Percentiles rank a stretch among this genome's conserved stretches.
Evolutionary conservation across 2,888 invertebrate genomes (phyloP).

Genomic region (Acheta domesticus): DNA sequence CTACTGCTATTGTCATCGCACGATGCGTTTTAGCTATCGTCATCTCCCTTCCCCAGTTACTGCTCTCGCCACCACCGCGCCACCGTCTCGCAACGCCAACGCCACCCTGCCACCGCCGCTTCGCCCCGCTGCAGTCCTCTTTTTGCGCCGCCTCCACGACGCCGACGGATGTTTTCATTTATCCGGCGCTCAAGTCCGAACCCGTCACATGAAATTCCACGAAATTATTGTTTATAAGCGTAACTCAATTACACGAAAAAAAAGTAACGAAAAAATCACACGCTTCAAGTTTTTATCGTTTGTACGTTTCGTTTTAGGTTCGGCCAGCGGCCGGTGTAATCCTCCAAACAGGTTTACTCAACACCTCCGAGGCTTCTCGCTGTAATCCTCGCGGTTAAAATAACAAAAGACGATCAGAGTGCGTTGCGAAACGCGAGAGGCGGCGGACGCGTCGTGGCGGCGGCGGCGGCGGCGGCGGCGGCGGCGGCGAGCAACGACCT

Average conservation of each 20-base stretch:
- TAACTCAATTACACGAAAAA: neutral
- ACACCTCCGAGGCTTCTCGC: neutral
- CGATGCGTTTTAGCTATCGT: too few species aligned
- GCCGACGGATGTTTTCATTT: slow-evolving; percentile 7
- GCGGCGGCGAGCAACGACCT: neutral
- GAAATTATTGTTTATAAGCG: slow-evolving; percentile 18
- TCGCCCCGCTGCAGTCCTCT: too few species aligned
- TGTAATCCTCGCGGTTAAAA: neutral
- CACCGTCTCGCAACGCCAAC: too few species aligned
- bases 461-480: too few species aligned
- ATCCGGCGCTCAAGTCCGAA: neutral
- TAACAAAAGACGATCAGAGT: slow-evolving; percentile 18
- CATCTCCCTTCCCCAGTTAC: too few species aligned
- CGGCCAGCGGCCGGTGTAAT: neutral
- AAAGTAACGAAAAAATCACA: neutral
- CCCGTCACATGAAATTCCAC: slow-evolving; percentile 9
- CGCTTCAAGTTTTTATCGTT: slow-evolving; percentile 9
- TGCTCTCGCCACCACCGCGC: too few species aligned
- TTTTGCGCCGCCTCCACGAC: neutral
- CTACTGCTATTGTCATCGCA: too few species aligned
- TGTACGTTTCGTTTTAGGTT: slow-evolving; percentile 6
- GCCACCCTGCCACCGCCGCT: too few species aligned
- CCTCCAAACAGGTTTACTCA: slow-evolving; percentile 18
- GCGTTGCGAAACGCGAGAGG: neutral
- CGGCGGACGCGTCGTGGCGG: neutral